phyloP scores from a whole-genome alignment of 2,888 invertebrate species.

The Barypeithes pellucidus region DNA sequence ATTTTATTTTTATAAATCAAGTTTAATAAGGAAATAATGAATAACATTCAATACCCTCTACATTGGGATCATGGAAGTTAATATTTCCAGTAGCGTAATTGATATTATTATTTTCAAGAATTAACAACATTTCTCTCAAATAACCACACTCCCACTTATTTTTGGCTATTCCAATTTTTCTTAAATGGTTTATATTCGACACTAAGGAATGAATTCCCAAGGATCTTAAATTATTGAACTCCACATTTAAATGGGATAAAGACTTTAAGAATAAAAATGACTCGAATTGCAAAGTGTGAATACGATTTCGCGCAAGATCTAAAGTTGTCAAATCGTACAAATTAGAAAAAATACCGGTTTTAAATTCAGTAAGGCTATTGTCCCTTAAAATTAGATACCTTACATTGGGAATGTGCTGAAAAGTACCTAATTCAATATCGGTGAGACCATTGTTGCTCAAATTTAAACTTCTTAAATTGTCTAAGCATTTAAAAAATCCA shows the following conservation, averaged over 20 bases:
- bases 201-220: conserved; percentile 42
- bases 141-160: conserved; percentile 58
- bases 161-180: conserved; percentile 54
- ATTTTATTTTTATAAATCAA: no score
- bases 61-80: conserved; percentile 50
- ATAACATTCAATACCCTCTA: conserved; percentile 54
- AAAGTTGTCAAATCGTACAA: conserved; percentile 49
- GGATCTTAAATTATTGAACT: conserved; percentile 56
- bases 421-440: conserved; percentile 49
- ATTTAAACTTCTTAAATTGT: conserved; percentile 37
- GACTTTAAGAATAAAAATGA: conserved; percentile 54
- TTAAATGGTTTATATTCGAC: conserved; percentile 45
- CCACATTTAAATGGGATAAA: conserved; percentile 52
- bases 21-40: no score
- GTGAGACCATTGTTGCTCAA: conserved; percentile 51
- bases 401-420: conserved; percentile 52
- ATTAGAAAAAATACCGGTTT: conserved; percentile 57
- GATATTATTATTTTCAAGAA: conserved; percentile 48
- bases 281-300: conserved; percentile 53
- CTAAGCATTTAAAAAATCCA: conserved; percentile 45
- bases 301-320: conserved; percentile 55
- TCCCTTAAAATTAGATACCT: conserved; percentile 49
- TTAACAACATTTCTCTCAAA: conserved; percentile 54
- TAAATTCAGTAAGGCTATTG: conserved; percentile 53
- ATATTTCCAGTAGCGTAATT: conserved; percentile 44